Evolutionary conservation across 1,140 invertebrate species (phyloP).

Genomic region (Plectrocnemia conspersa): DNA sequence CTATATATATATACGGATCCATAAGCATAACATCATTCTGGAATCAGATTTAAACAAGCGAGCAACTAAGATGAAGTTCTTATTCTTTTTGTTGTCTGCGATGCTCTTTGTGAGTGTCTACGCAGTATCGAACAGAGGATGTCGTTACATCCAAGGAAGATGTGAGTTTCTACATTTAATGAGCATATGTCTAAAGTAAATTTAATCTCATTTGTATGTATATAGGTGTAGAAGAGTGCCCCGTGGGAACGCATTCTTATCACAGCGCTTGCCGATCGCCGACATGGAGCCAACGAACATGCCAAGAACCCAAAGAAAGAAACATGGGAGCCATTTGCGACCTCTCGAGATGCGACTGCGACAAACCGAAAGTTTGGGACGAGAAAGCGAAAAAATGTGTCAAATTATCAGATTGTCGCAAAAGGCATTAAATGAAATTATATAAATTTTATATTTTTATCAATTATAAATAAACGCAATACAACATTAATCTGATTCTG

Average conservation of each 20-base stretch:
- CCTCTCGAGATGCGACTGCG: slow-evolving; percentile 24
- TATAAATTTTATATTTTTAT: background rate
- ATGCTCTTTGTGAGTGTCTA: too few relatives aligned
- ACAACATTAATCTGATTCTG: slow-evolving; percentile 26
- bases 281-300: slow-evolving; percentile 16
- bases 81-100: too few relatives aligned
- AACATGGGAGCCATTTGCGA: slow-evolving; percentile 19
- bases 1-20: too few relatives aligned
- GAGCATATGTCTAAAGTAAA: background rate
- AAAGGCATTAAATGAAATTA: background rate
- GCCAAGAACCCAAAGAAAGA: slow-evolving; percentile 8
- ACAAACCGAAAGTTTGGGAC: slow-evolving; percentile 22
- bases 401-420: slow-evolving; percentile 22
- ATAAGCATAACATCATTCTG: too few relatives aligned
- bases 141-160: background rate
- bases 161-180: background rate
- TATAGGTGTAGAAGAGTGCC: slow-evolving; percentile 18
- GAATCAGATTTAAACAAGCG: too few relatives aligned
- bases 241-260: slow-evolving; percentile 24
- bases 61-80: too few relatives aligned
- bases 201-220: background rate
- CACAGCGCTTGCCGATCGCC: background rate
- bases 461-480: background rate
- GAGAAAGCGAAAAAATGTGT: slow-evolving; percentile 20
- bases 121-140: too few relatives aligned